Evolutionary conservation across 2,797 vertebrate genomes (phyloP).

Genomic region (Micropoecilia bifurca): DNA sequence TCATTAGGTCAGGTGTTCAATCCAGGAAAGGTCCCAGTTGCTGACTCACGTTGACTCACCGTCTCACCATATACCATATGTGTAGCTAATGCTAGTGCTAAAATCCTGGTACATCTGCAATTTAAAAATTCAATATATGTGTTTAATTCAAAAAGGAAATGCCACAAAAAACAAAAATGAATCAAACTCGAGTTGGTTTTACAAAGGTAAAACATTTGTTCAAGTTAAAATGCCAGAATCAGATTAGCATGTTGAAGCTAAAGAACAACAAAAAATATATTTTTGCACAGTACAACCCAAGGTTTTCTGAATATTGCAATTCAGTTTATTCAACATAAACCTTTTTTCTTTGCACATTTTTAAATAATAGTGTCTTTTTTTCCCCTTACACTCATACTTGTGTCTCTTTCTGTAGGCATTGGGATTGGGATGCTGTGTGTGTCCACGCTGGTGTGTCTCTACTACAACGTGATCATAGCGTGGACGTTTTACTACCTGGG

Average conservation of each 20-base stretch:
- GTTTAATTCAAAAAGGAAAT: neutral
- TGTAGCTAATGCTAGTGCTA: neutral
- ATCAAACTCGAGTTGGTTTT: conserved; percentile 13
- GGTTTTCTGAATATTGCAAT: neutral
- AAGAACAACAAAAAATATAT: neutral
- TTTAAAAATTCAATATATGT: conserved; percentile 8
- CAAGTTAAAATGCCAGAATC: conserved; percentile 7
- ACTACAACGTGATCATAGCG: conserved; percentile 88
- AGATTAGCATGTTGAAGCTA: neutral
- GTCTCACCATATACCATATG: neutral
- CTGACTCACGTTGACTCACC: neutral
- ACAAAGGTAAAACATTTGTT: neutral
- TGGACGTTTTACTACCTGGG: conserved; percentile 89
- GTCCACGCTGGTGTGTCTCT: conserved; percentile 85
- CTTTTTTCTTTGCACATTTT: neutral
- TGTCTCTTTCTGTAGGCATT: conserved; percentile 74
- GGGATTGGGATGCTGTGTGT: conserved; percentile 88
- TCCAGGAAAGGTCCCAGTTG: neutral
- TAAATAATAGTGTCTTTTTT: neutral
- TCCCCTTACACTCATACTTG: neutral
- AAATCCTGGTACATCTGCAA: conserved; percentile 5
- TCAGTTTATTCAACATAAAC: neutral
- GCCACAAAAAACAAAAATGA: conserved; percentile 7
- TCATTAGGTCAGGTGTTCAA: neutral
- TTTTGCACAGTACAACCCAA: neutral